Evolutionary conservation across 1,140 invertebrate genomes (phyloP).

Genomic region (Oscheius sp.): DNA sequence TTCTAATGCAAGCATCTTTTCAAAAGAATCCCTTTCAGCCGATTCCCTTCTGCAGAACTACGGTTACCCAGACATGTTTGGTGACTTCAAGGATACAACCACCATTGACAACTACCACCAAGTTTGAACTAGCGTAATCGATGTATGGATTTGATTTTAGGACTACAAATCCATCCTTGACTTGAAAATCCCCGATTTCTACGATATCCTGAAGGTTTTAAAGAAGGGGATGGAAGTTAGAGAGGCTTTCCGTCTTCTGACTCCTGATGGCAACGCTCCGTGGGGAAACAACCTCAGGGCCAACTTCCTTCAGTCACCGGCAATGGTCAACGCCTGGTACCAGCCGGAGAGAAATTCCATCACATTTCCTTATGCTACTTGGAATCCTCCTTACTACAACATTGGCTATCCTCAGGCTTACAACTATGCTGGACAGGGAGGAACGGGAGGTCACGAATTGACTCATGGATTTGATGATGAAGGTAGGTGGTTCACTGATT

Average conservation of each 20-base stretch:
- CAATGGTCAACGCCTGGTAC: conserved; percentile 52
- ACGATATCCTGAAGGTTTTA: conserved; percentile 23
- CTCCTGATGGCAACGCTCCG: neutral
- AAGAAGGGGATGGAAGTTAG: conserved; percentile 38
- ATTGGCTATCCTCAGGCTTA: conserved; percentile 48
- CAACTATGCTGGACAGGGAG: conserved; percentile 50
- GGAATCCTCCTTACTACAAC: conserved; percentile 52
- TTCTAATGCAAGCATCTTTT: too few relatives aligned
- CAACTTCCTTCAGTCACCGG: conserved; percentile 49
- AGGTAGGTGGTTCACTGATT: too few relatives aligned
- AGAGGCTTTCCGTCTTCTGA: conserved; percentile 38
- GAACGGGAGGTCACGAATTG: conserved; percentile 49
- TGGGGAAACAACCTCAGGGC: conserved; percentile 10
- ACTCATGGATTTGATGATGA: conserved; percentile 53
- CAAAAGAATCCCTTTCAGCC: conserved; percentile 32
- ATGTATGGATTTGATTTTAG: neutral
- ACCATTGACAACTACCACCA: conserved; percentile 36
- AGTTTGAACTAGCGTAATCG: neutral
- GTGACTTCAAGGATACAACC: conserved; percentile 34
- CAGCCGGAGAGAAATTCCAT: conserved; percentile 50
- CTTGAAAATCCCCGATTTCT: conserved; percentile 16
- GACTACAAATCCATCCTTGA: conserved; percentile 17
- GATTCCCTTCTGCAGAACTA: conserved; percentile 40
- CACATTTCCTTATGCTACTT: conserved; percentile 48
- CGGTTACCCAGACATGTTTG: conserved; percentile 46